A percentile compares a stretch with the other conserved stretches of the same genome.
phyloP scores from a whole-genome alignment of 2,113 vertebrate species.

The Aphyosemion australe region DNA sequence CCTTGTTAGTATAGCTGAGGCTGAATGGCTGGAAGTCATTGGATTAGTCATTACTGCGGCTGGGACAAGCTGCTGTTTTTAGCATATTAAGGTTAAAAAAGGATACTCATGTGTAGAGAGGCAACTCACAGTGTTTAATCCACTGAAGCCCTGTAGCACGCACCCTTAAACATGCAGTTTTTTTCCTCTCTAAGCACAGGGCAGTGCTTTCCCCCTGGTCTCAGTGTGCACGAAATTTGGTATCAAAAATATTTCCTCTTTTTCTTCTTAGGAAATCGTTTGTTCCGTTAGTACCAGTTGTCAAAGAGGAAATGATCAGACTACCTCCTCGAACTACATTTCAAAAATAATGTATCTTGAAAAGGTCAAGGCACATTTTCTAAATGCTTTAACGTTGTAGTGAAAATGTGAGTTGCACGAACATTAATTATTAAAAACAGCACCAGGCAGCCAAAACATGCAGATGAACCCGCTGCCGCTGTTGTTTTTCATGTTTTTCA shows the following conservation, averaged over 20 bases:
- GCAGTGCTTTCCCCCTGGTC: constrained; percentile 39
- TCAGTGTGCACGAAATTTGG: constrained; percentile 16
- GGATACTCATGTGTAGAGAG: constrained; percentile 56
- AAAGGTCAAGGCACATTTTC: constrained; percentile 65
- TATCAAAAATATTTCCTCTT: constrained; percentile 32
- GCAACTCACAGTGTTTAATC: constrained; percentile 65
- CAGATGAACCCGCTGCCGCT: constrained; percentile 53
- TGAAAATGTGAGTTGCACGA: constrained; percentile 43
- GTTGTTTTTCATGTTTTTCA: constrained; percentile 49
- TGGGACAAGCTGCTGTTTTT: constrained; percentile 62
- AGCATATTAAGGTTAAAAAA: constrained; percentile 70
- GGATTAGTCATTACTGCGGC: constrained; percentile 73
- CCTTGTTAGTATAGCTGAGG: constrained; percentile 45
- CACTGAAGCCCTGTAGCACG: constrained; percentile 28
- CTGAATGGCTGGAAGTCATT: constrained; percentile 49
- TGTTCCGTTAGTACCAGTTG: constrained; percentile 46
- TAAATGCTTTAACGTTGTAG: constrained; percentile 31
- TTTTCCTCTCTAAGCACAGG: background rate
- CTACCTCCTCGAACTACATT: constrained; percentile 35
- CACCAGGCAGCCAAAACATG: constrained; percentile 25
- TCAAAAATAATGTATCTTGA: constrained; percentile 57
- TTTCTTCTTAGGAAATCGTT: constrained; percentile 37
- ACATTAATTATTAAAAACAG: constrained; percentile 20
- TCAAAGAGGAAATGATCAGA: constrained; percentile 53
- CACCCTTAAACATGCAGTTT: constrained; percentile 10